Evolutionary conservation across 2,113 vertebrate genomes (phyloP).

Genomic region (Rhizomys pruinosus): DNA sequence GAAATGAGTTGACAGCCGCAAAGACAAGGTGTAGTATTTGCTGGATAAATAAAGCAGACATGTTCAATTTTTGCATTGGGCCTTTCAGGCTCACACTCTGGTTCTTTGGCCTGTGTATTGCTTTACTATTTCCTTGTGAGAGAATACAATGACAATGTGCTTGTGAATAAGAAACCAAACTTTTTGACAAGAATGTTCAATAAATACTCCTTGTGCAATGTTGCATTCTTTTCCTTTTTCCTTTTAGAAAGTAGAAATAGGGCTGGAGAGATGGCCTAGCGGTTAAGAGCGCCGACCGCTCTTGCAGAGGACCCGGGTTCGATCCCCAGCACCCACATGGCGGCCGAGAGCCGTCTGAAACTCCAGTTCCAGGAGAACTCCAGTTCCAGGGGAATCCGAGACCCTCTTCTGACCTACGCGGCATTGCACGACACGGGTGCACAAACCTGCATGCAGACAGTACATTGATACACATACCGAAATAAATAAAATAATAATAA

Average conservation of each 20-base stretch:
- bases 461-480: too few species aligned
- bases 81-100: constrained; percentile 24
- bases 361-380: too few species aligned
- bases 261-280: too few species aligned
- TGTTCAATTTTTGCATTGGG: not conserved
- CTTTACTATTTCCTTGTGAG: not conserved
- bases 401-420: too few species aligned
- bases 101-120: not conserved
- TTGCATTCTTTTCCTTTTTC: not conserved
- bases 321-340: too few species aligned
- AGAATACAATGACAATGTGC: not conserved
- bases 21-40: not conserved
- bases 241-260: constrained; percentile 10
- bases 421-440: too few species aligned
- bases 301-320: too few species aligned
- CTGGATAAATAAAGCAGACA: not conserved
- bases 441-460: too few species aligned
- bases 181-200: not conserved
- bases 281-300: too few species aligned
- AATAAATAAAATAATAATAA: too few species aligned
- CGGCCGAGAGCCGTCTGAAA: too few species aligned
- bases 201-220: not conserved
- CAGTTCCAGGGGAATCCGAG: too few species aligned
- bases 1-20: not conserved
- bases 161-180: constrained; percentile 10